phyloP scores from a whole-genome alignment of 2,888 invertebrate species.

The Exocentrus adspersus region DNA sequence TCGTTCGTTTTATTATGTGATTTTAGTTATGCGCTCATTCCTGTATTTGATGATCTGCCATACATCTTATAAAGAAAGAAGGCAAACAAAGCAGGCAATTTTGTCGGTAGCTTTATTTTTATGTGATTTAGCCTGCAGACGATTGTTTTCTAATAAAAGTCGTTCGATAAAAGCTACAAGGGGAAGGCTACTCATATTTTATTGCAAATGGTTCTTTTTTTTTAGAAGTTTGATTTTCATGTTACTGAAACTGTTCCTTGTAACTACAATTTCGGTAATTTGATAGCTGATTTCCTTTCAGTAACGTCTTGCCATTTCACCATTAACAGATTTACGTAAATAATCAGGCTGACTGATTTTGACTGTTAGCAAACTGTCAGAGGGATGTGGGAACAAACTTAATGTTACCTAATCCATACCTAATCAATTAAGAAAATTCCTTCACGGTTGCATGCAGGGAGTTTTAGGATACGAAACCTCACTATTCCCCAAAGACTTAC shows the following conservation, averaged over 20 bases:
- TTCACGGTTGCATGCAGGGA: neutral
- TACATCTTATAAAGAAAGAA: neutral
- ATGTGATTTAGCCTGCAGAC: neutral
- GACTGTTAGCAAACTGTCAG: too few relatives aligned
- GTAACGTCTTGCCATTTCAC: too few relatives aligned
- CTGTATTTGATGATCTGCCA: constrained; percentile 1
- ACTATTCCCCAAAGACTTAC: neutral
- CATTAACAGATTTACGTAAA: too few relatives aligned
- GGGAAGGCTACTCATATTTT: too few relatives aligned
- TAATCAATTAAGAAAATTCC: neutral
- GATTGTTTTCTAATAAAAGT: neutral
- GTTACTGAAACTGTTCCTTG: too few relatives aligned
- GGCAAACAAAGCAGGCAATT: neutral
- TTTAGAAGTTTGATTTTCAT: too few relatives aligned
- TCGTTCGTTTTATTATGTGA: constrained; percentile 3
- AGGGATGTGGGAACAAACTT: too few relatives aligned
- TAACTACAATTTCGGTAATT: too few relatives aligned
- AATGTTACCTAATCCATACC: too few relatives aligned
- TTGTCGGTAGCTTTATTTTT: neutral
- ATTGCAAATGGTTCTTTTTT: too few relatives aligned
- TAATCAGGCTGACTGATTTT: too few relatives aligned
- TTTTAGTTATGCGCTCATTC: neutral
- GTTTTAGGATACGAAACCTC: neutral
- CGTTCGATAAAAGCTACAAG: neutral
- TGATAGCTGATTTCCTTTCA: too few relatives aligned